Percentiles rank a stretch among this genome's conserved stretches.
These are phyloP conservation scores for Athetis lepigone DNA, from an alignment of 2,888 invertebrate species.

Conservation along the genomic window DNA sequence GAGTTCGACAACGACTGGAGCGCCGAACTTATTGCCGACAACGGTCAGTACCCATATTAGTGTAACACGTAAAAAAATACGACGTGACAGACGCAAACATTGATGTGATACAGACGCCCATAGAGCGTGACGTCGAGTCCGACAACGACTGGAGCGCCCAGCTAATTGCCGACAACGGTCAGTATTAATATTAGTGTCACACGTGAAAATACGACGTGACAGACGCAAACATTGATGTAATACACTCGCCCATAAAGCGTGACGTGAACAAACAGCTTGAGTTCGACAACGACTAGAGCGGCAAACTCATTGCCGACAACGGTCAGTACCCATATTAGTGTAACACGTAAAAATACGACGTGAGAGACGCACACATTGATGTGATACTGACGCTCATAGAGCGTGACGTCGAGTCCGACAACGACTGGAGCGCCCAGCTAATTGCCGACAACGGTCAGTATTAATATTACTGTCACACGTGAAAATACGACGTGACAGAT, in stretches of 20 bases:
- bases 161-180: constrained; percentile 72
- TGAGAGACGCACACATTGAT: constrained; percentile 75
- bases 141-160: constrained; percentile 92
- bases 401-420: constrained; percentile 92
- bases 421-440: constrained; percentile 90
- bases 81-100: constrained; percentile 61
- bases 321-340: constrained; percentile 65
- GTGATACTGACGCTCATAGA: constrained; percentile 91
- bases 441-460: constrained; percentile 69
- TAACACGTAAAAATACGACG: constrained; percentile 11
- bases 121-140: constrained; percentile 92
- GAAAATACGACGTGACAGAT: constrained; percentile 96
- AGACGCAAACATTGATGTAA: constrained; percentile 92
- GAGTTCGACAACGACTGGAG: constrained; percentile 93
- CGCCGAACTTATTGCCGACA: constrained; percentile 84
- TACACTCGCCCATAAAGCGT: constrained; percentile 91
- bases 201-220: constrained; percentile 97
- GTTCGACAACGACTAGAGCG: constrained; percentile 92
- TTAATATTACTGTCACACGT: constrained; percentile 85
- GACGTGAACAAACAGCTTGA: constrained; percentile 92
- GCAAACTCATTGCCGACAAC: constrained; percentile 81
- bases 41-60: constrained; percentile 67
- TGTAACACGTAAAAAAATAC: constrained; percentile 13
- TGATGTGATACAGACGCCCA: constrained; percentile 91
- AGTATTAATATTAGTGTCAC: constrained; percentile 39